These are phyloP conservation scores for Cynocephalus volans DNA, from an alignment of 2,113 vertebrate genomes.

Conservation along the genomic window DNA sequence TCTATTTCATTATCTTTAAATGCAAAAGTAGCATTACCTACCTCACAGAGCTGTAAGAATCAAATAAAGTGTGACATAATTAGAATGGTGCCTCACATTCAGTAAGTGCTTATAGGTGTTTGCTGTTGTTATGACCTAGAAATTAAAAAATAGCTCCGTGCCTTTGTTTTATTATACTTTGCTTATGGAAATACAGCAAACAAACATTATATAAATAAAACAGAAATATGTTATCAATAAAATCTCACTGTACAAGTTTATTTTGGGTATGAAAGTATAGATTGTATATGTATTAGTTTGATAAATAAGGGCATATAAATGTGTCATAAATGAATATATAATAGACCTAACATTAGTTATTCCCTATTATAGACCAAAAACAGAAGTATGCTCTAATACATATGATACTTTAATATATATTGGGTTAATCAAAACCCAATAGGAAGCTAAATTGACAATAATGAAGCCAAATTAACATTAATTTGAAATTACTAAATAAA, in stretches of 20 bases:
- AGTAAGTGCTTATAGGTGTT: too few species aligned
- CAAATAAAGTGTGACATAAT: not conserved
- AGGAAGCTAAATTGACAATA: not conserved
- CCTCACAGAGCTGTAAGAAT: not conserved
- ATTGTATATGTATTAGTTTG: rapidly evolving
- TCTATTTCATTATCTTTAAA: not conserved
- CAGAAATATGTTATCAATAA: not conserved
- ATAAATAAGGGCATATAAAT: not conserved
- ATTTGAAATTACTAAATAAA: not conserved
- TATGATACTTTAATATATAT: rapidly evolving
- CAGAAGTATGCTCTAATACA: rapidly evolving
- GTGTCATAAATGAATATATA: not conserved
- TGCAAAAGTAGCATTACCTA: not conserved
- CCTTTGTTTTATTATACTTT: not conserved
- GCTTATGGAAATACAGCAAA: not conserved
- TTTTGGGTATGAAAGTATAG: not conserved
- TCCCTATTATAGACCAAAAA: not conserved
- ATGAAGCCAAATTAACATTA: rapidly evolving
- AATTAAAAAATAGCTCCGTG: not conserved
- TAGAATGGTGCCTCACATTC: rapidly evolving
- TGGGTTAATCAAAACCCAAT: too few species aligned
- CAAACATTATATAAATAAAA: not conserved
- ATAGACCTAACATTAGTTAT: too few species aligned
- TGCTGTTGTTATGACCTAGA: not conserved
- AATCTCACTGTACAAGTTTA: rapidly evolving